phyloP scores from a whole-genome alignment of 2,113 vertebrate genomes.

The Hippocampus comes region DNA sequence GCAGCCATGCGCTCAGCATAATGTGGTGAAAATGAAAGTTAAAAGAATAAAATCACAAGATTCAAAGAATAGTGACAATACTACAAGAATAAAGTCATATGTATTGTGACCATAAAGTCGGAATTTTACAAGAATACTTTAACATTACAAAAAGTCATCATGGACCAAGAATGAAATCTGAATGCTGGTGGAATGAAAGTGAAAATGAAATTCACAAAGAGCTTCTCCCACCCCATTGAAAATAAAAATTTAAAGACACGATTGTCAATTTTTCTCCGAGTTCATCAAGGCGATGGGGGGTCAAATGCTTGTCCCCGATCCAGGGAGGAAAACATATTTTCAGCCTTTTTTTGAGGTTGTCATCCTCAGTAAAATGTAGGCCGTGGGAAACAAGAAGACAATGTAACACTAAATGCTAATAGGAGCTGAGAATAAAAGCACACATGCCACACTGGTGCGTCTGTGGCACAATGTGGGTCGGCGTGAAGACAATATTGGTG shows the following conservation, averaged over 20 bases:
- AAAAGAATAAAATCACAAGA: too few species aligned
- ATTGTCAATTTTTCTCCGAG: not conserved
- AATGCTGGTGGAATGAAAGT: too few species aligned
- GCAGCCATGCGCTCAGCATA: too few species aligned
- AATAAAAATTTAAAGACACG: not conserved
- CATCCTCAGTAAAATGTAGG: conserved; percentile 33
- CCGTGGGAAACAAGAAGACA: conserved; percentile 61
- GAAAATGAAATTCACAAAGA: not conserved
- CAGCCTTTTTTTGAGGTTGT: not conserved
- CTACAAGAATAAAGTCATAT: too few species aligned
- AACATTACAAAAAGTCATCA: not conserved
- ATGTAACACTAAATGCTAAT: conserved; percentile 53
- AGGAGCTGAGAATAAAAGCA: conserved; percentile 43
- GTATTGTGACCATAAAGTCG: too few species aligned
- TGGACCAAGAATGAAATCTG: not conserved
- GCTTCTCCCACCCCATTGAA: not conserved
- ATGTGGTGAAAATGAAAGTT: too few species aligned
- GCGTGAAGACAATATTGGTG: conserved; percentile 28
- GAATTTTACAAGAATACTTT: too few species aligned
- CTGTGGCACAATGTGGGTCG: conserved; percentile 32
- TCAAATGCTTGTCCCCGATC: not conserved
- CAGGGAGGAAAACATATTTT: not conserved
- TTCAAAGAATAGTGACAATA: too few species aligned
- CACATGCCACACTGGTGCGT: conserved; percentile 34
- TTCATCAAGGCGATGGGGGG: not conserved